Conservation (phyloP, 1,140 invertebrate species). For the Camponotus pennsylvanicus region DNA sequence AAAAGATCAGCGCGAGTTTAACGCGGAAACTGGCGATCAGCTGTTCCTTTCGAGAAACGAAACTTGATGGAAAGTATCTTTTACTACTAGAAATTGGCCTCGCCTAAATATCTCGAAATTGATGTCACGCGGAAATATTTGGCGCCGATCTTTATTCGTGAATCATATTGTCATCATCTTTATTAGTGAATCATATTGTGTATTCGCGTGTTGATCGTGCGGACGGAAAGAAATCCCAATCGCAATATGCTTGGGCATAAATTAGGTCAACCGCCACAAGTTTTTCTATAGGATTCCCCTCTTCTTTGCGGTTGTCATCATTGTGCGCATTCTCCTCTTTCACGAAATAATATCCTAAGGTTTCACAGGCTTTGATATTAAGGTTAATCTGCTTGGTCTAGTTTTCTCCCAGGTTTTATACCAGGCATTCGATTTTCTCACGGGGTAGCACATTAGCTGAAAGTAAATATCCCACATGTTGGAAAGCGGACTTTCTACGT, state of each 20-base stretch:
- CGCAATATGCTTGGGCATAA: not conserved
- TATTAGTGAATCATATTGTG: not conserved
- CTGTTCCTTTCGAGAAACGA: conserved; percentile 16
- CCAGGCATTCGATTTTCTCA: conserved; percentile 17
- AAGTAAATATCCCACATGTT: conserved; percentile 22
- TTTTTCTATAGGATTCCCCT: conserved; percentile 36
- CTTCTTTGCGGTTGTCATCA: not conserved
- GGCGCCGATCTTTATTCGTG: not conserved
- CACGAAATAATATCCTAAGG: conserved; percentile 64
- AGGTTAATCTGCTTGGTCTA: conserved; percentile 76
- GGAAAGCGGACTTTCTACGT: conserved; percentile 24
- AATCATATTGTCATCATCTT: not conserved
- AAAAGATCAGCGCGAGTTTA: conserved; percentile 22
- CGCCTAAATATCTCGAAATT: not conserved
- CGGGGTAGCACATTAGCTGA: not conserved
- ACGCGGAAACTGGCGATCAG: not conserved
- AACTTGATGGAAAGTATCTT: conserved; percentile 20
- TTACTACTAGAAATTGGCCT: conserved; percentile 6
- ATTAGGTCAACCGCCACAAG: conserved; percentile 35
- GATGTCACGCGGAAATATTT: too few species aligned
- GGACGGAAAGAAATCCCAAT: not conserved
- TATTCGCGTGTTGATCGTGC: not conserved
- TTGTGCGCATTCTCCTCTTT: conserved; percentile 10
- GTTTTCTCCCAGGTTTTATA: conserved; percentile 55
- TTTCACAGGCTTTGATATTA: conserved; percentile 75